Conservation (phyloP, 2,888 invertebrate genomes). For the Ophion slaviceki region DNA sequence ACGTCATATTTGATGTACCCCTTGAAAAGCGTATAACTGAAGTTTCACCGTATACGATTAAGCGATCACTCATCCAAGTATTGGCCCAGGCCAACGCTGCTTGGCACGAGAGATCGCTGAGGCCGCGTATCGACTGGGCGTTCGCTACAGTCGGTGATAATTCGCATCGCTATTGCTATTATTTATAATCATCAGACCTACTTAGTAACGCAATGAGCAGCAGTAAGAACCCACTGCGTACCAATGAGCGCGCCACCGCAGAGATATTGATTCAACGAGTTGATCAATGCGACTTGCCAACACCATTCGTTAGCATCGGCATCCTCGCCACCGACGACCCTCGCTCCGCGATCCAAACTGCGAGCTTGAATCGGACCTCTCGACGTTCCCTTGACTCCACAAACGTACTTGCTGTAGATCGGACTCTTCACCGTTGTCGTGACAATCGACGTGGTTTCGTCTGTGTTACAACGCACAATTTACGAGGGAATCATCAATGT, state of each 20-base stretch:
- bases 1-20: no score
- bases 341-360: slow-evolving; percentile 79
- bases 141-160: no score
- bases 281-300: slow-evolving; percentile 97
- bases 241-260: slow-evolving; percentile 97
- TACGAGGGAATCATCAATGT: no score
- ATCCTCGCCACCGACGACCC: slow-evolving; percentile 96
- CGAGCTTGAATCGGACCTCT: slow-evolving; percentile 82
- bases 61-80: no score
- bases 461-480: slow-evolving; percentile 60
- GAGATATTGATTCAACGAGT: slow-evolving; percentile 96
- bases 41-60: no score
- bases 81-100: no score
- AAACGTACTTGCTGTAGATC: slow-evolving; percentile 95
- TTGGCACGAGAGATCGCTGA: no score
- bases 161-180: background rate
- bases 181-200: slow-evolving; percentile 83
- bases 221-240: slow-evolving; percentile 97
- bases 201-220: slow-evolving; percentile 97
- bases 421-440: slow-evolving; percentile 88
- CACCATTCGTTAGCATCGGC: slow-evolving; percentile 97
- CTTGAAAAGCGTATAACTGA: no score
- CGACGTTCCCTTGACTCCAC: slow-evolving; percentile 94
- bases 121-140: no score
- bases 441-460: slow-evolving; percentile 80